Base-by-base conservation (phyloP, 2,113 vertebrate species). In the Pampusana beccarii region DNA sequence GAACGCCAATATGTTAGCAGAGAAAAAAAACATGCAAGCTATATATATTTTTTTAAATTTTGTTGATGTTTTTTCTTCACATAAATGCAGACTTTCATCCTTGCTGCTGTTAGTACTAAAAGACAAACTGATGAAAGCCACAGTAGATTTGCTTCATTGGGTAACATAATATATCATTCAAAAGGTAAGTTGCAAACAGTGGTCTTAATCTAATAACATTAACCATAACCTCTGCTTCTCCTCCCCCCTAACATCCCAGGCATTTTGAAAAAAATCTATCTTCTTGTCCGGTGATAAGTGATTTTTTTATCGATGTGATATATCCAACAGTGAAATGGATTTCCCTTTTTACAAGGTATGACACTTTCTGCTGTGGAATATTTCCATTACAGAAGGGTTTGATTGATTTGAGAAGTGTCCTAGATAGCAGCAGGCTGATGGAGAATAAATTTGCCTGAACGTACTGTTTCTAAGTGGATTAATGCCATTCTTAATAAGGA, bases 111-210 rank as follows among this genome's bases (percentile, higher is more conserved):
- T 90, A 48, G 33, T n/a, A 64, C 33, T 71, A 25, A 74, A 93
- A 82, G 64, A 92, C 60, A 71, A 92, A 84, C 90, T 74, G 92
- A 93, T 96, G 95, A 96, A 95, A 96, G 61, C 86, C 75, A 56
- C 80, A 95, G 75, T 92, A 95, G 86, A 86, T 96, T 84, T 93
- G 34, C 48, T 95, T 96, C 72, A 50, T 26, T 14, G 28, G 69
- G 36, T 90, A 75, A 89, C 36, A 48, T 75, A 94, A 95, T 91
- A 57, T 48, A 92, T 93, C 93, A 93, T 92, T 84, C 50, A 86
- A 93, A 96, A 95, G 82, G 69, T 93, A 89, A 95, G 69, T 64
- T 95, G 95, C 75, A 96, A 96, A 96, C 86, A 96, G 86, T 86
- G 72, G 75, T 86, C 90, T 64, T 96, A 94, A 91, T 93, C 61